Conservation (phyloP, 2,888 invertebrate species). For the Morinoia aosen region DNA sequence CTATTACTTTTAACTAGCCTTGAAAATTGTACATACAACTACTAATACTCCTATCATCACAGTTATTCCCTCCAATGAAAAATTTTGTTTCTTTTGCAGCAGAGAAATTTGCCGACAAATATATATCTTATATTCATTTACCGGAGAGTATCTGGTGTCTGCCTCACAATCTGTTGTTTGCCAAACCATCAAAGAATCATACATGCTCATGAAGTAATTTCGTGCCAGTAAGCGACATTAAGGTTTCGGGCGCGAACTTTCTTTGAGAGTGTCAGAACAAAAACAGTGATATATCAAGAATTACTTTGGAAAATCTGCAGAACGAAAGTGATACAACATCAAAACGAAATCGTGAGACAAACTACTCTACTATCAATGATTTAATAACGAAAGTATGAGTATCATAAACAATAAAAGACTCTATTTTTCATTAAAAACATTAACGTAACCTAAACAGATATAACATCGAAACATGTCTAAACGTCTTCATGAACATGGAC, state of each 20-base stretch:
- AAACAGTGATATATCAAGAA: background rate
- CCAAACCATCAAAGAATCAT: background rate
- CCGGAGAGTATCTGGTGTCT: background rate
- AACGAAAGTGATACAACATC: background rate
- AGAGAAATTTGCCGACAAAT: background rate
- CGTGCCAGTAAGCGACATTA: background rate
- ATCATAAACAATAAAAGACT: background rate
- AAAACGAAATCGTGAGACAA: background rate
- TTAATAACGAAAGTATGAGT: background rate
- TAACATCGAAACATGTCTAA: no score
- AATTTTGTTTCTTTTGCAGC: background rate
- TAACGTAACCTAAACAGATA: no score
- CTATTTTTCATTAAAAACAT: background rate
- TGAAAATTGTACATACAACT: background rate
- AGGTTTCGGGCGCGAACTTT: background rate
- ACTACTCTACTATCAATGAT: background rate
- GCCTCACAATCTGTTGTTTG: background rate
- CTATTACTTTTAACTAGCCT: background rate
- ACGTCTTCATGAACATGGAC: background rate
- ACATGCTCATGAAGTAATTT: background rate
- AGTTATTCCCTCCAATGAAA: background rate
- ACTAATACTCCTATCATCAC: background rate
- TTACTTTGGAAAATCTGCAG: background rate
- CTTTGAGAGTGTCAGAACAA: background rate
- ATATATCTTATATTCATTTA: background rate